A percentile compares a stretch with the other conserved stretches of the same genome.
phyloP scores from a whole-genome alignment of 92 coral and sea anemone genomes.

The Porites cylindrica region DNA sequence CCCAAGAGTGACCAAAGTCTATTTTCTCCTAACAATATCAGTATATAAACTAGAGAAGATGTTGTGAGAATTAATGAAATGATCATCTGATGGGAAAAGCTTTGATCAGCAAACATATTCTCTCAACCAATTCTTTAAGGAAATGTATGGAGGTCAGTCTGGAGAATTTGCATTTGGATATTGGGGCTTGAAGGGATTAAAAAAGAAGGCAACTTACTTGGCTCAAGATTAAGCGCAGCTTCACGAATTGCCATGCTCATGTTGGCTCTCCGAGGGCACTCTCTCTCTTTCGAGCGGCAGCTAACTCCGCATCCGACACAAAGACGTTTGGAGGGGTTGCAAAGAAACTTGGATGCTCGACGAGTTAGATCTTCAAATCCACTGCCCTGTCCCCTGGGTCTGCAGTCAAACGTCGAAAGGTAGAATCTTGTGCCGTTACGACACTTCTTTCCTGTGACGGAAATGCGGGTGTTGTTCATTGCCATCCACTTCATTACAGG shows the following conservation, averaged over 20 bases:
- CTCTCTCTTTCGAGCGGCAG: slow-evolving; percentile 9
- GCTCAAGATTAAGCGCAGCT: slow-evolving; percentile 15
- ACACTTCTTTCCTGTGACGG: slow-evolving; percentile 2
- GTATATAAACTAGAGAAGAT: too few species aligned
- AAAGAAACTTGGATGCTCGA: slow-evolving; percentile 34
- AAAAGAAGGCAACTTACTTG: slow-evolving; percentile 7
- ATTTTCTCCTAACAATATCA: too few species aligned
- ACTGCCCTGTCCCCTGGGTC: background rate
- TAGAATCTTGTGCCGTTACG: slow-evolving; percentile 9
- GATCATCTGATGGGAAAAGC: too few species aligned
- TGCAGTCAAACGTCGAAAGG: slow-evolving; percentile 1
- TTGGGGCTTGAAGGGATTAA: background rate
- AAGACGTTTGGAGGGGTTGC: slow-evolving; percentile 17
- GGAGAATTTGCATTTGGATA: too few species aligned
- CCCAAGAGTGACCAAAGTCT: too few species aligned
- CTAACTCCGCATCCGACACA: slow-evolving; percentile 20
- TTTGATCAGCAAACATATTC: too few species aligned
- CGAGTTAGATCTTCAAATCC: background rate
- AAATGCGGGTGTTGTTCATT: background rate
- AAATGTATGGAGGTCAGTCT: too few species aligned
- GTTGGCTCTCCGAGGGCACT: slow-evolving; percentile 14
- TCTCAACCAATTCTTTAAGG: too few species aligned
- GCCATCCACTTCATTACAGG: slow-evolving; percentile 23
- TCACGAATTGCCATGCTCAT: slow-evolving; percentile 17
- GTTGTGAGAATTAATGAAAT: too few species aligned